A percentile compares a stretch with the other conserved stretches of the same genome.
These are phyloP conservation scores for Forbesichthys agassizii DNA, from an alignment of 2,113 vertebrate genomes.

Conservation along the genomic window DNA sequence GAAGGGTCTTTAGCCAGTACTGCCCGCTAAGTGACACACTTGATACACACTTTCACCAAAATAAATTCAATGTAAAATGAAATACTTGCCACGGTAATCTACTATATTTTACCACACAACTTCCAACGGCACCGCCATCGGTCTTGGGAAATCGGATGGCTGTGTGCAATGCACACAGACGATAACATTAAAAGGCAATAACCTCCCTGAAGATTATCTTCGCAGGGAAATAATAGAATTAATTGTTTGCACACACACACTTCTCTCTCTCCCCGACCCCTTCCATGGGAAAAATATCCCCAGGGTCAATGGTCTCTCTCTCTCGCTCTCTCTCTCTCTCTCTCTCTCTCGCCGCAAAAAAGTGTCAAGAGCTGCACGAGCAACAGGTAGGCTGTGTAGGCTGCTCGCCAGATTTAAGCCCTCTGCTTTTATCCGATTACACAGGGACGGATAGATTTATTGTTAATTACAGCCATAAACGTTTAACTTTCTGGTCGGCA, in stretches of 20 bases:
- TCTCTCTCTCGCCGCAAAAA: neutral
- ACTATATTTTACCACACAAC: too few species aligned
- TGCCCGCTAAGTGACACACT: too few species aligned
- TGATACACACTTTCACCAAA: neutral
- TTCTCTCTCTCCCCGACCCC: neutral
- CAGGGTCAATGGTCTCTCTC: slow-evolving; percentile 11
- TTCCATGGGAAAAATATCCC: slow-evolving; percentile 37
- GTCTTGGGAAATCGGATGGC: neutral
- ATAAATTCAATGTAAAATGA: too few species aligned
- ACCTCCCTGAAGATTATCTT: neutral
- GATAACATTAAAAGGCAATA: slow-evolving; percentile 5
- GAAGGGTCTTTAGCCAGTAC: neutral
- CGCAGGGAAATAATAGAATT: slow-evolving; percentile 23
- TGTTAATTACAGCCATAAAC: neutral
- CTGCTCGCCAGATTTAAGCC: slow-evolving; percentile 37
- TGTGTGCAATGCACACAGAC: neutral
- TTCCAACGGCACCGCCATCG: neutral
- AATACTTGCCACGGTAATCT: neutral
- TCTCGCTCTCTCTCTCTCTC: neutral
- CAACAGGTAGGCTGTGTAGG: slow-evolving; percentile 40
- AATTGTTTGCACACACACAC: slow-evolving; percentile 33
- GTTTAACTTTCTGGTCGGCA: neutral
- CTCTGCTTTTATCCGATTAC: neutral
- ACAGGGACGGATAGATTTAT: neutral
- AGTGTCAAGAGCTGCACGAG: slow-evolving; percentile 8